Conservation (phyloP, 2,797 vertebrate genomes). For the Chelonia mydas region DNA sequence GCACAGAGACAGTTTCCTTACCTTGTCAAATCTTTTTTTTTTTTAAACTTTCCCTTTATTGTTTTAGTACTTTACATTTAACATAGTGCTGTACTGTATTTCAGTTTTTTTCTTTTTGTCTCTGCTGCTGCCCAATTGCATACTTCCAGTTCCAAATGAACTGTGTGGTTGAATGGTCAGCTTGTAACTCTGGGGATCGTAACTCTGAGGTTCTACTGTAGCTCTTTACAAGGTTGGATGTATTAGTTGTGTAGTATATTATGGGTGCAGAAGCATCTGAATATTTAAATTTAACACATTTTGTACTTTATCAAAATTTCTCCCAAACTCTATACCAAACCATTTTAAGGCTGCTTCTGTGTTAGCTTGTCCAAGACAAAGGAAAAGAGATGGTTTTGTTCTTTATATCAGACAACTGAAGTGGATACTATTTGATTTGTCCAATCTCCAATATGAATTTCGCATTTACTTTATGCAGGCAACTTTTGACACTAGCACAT, state of each 20-base stretch:
- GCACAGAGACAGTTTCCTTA: no score
- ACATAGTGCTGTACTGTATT: no score
- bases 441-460: neutral
- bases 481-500: neutral
- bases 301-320: neutral
- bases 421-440: neutral
- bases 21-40: no score
- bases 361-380: neutral
- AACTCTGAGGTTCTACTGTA: neutral
- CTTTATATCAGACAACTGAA: neutral
- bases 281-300: neutral
- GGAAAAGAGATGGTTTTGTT: constrained; percentile 1
- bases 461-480: neutral
- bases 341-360: neutral
- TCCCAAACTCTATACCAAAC: neutral
- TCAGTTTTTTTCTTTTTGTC: no score
- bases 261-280: fast-evolving
- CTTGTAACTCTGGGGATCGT: no score
- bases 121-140: no score
- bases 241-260: neutral
- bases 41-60: no score
- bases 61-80: no score
- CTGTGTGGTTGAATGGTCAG: no score
- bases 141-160: no score
- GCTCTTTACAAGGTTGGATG: neutral